phyloP scores from a whole-genome alignment of 2,113 vertebrate genomes.

The Myotis davidii region DNA sequence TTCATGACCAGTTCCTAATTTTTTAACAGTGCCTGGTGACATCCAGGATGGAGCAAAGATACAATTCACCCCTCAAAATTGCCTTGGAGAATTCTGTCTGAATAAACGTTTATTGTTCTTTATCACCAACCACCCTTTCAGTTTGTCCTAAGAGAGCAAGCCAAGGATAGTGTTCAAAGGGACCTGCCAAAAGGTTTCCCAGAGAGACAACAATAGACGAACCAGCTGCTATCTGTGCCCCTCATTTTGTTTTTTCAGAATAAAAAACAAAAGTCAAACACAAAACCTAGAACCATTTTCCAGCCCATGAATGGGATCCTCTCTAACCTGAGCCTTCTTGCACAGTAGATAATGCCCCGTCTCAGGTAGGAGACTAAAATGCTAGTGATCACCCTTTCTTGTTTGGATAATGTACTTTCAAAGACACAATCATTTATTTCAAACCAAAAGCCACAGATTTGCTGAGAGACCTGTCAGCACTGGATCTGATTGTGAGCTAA shows the following conservation, averaged over 20 bases:
- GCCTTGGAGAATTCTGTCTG: not conserved
- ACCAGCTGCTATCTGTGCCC: not conserved
- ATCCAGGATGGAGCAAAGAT: not conserved
- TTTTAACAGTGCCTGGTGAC: not conserved
- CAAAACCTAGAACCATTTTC: conserved; percentile 11
- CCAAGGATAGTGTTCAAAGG: conserved; percentile 41
- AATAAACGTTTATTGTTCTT: conserved; percentile 44
- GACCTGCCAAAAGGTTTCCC: conserved; percentile 12
- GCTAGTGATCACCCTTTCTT: not conserved
- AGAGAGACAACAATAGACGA: conserved; percentile 48
- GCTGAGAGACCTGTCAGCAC: not conserved
- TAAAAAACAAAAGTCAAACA: conserved; percentile 3
- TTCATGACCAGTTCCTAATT: not conserved
- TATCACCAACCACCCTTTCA: conserved; percentile 51
- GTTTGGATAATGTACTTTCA: conserved; percentile 3
- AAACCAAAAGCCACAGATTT: not conserved
- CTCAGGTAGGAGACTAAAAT: not conserved
- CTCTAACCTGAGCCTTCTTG: conserved; percentile 2
- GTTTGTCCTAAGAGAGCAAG: not conserved
- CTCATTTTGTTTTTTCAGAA: not conserved
- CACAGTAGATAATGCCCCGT: not conserved
- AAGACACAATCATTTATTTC: not conserved
- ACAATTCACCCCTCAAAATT: not conserved
- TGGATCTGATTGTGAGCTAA: not conserved
- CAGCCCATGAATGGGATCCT: conserved; percentile 7